Percentiles rank a stretch among this genome's conserved stretches.
Evolutionary conservation across 2,113 vertebrate species (phyloP).

Genomic region (Pholis gunnellus): DNA sequence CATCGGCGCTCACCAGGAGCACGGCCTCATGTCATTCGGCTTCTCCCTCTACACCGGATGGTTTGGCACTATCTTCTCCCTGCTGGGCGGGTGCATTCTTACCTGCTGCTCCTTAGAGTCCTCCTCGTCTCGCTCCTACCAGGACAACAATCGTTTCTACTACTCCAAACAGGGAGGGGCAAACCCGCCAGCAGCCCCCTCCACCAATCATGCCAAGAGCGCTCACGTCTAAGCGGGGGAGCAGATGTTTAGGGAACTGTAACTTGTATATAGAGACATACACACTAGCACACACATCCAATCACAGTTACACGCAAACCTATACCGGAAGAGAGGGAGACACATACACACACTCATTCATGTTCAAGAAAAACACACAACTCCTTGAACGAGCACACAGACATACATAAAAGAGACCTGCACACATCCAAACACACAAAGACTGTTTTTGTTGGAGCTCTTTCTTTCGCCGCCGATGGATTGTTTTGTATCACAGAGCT

Average conservation of each 20-base stretch:
- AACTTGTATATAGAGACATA: slow-evolving; percentile 48
- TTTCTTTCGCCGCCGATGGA: neutral
- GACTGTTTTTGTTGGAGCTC: slow-evolving; percentile 38
- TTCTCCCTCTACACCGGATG: slow-evolving; percentile 96
- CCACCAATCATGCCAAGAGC: slow-evolving; percentile 94
- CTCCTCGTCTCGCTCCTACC: slow-evolving; percentile 81
- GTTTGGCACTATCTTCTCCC: slow-evolving; percentile 90
- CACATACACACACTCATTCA: neutral
- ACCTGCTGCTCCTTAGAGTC: slow-evolving; percentile 90
- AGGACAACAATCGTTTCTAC: slow-evolving; percentile 95
- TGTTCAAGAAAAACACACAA: slow-evolving; percentile 7
- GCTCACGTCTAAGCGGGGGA: slow-evolving; percentile 89
- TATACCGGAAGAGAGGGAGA: slow-evolving; percentile 10
- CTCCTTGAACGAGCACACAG: slow-evolving; percentile 2
- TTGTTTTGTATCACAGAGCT: slow-evolving; percentile 35
- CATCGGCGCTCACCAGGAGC: slow-evolving; percentile 89
- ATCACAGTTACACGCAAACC: neutral
- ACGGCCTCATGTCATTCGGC: slow-evolving; percentile 93
- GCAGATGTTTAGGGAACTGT: slow-evolving; percentile 19
- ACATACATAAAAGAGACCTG: slow-evolving; percentile 11
- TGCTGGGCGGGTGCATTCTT: slow-evolving; percentile 90
- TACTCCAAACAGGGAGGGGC: slow-evolving; percentile 88
- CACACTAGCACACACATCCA: slow-evolving; percentile 14
- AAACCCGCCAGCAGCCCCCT: slow-evolving; percentile 52
- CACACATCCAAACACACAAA: slow-evolving; percentile 20